Evolutionary conservation across 2,888 invertebrate species (phyloP).

Genomic region (Catocala sponsa): DNA sequence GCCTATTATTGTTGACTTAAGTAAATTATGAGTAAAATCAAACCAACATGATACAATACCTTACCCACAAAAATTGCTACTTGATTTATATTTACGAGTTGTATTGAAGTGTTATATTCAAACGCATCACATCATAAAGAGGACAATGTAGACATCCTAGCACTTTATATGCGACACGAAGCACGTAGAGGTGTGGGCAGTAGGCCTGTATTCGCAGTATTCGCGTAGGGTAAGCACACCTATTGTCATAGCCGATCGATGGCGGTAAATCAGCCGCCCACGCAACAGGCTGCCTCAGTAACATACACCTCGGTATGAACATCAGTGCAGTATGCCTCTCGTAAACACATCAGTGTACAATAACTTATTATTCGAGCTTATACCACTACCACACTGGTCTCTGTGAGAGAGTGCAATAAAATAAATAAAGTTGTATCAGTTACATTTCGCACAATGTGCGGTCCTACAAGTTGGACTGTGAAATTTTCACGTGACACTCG

Average conservation of each 20-base stretch:
- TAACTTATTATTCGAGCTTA: conserved; percentile 45
- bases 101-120: conserved; percentile 20
- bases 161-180: conserved; percentile 33
- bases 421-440: conserved; percentile 62
- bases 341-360: conserved; percentile 61
- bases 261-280: conserved; percentile 77
- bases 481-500: conserved; percentile 35
- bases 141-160: conserved; percentile 37
- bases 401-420: conserved; percentile 72
- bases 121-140: conserved; percentile 22
- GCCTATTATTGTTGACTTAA: too few species aligned
- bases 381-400: conserved; percentile 32
- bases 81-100: too few species aligned
- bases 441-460: conserved; percentile 40
- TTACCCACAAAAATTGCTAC: too few species aligned
- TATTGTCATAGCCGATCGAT: conserved; percentile 57
- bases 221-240: conserved; percentile 39
- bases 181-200: conserved; percentile 42
- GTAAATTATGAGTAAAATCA: too few species aligned
- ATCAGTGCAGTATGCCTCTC: conserved; percentile 49
- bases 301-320: conserved; percentile 35
- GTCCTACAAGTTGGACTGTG: conserved; percentile 20
- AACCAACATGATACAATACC: too few species aligned
- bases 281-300: conserved; percentile 64
- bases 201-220: conserved; percentile 34